A percentile compares a stretch with the other conserved stretches of the same genome.
Evolutionary conservation across 2,888 invertebrate genomes (phyloP).

Genomic region (Epiperipatus broadwayi): DNA sequence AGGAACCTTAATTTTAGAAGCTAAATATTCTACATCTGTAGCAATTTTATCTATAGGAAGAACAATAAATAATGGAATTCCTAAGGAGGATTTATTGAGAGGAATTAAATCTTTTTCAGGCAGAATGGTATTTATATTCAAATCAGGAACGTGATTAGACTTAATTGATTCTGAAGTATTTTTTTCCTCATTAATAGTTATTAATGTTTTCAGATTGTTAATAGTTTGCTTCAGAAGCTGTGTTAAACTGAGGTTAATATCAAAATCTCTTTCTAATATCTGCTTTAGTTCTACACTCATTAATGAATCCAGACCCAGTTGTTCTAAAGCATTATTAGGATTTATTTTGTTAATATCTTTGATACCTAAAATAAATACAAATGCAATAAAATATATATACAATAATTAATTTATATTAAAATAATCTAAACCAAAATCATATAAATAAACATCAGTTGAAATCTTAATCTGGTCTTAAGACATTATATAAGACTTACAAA

Average conservation of each 20-base stretch:
- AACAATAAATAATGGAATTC: constrained; percentile 34
- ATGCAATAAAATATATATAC: too few species aligned
- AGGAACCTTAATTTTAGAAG: constrained; percentile 47
- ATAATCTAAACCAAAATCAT: too few species aligned
- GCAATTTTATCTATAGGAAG: constrained; percentile 80
- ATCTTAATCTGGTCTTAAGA: too few species aligned
- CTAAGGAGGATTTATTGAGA: constrained; percentile 31
- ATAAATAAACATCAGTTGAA: too few species aligned
- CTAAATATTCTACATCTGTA: constrained; percentile 46
- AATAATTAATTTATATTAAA: too few species aligned
- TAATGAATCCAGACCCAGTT: constrained; percentile 91
- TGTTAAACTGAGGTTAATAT: constrained; percentile 68
- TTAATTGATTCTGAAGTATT: too few species aligned
- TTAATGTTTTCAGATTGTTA: constrained; percentile 45
- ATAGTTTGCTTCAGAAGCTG: constrained; percentile 72
- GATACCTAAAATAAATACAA: constrained; percentile 53
- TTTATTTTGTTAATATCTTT: constrained; percentile 64
- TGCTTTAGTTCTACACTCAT: constrained; percentile 99
- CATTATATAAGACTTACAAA: too few species aligned
- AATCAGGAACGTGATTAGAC: too few species aligned
- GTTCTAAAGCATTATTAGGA: constrained; percentile 56
- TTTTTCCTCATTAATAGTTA: too few species aligned
- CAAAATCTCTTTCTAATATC: constrained; percentile 74
- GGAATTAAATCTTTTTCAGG: too few species aligned
- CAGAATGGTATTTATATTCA: too few species aligned